These are phyloP conservation scores for Platyscapa corneri DNA, from an alignment of 1,140 invertebrate genomes.

Conservation along the genomic window DNA sequence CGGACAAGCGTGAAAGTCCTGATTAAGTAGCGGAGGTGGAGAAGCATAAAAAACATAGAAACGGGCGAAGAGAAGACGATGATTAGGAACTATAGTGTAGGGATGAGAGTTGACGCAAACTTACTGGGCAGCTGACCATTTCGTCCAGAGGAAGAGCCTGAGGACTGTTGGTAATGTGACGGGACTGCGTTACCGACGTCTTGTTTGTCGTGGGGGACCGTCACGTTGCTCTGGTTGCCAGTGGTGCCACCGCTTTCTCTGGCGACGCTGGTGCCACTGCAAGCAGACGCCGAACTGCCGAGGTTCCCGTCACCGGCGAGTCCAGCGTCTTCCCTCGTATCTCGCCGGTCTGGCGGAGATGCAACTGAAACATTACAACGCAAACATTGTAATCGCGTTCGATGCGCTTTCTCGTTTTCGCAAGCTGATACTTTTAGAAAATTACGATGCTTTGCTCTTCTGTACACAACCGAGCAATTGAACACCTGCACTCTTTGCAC, in stretches of 20 bases:
- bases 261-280: not conserved
- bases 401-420: not conserved
- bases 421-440: no score
- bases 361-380: slow-evolving; percentile 73
- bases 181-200: slow-evolving; percentile 51
- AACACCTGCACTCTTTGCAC: no score
- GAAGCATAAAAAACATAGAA: no score
- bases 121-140: slow-evolving; percentile 79
- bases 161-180: slow-evolving; percentile 54
- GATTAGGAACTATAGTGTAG: no score
- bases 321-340: slow-evolving; percentile 69
- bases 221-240: not conserved
- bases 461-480: no score
- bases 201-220: not conserved
- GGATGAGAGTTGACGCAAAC: slow-evolving; percentile 60
- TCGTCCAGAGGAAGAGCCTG: slow-evolving; percentile 61
- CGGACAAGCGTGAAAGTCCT: no score
- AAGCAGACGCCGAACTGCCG: not conserved
- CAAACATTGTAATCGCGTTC: not conserved
- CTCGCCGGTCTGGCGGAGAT: slow-evolving; percentile 76
- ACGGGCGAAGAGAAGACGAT: no score
- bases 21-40: no score
- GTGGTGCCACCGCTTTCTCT: not conserved
- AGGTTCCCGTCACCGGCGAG: slow-evolving; percentile 54
- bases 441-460: no score